Conservation (phyloP, 1,140 invertebrate species). For the Lordiphosa clarofinis region DNA sequence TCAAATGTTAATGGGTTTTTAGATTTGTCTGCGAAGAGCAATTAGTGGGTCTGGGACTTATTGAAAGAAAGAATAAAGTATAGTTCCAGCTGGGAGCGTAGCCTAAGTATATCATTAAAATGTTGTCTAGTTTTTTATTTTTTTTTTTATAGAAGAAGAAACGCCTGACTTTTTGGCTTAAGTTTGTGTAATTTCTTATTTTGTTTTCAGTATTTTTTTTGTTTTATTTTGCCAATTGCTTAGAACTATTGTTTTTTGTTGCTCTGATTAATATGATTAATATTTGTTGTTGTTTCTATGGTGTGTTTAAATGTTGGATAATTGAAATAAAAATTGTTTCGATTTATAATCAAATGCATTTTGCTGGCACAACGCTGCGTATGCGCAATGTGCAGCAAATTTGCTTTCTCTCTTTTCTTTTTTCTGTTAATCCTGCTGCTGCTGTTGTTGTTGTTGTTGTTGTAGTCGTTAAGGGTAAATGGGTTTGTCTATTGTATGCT, state of each 20-base stretch:
- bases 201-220: slow-evolving; percentile 16
- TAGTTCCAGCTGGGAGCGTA: slow-evolving; percentile 1
- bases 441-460: slow-evolving; percentile 17
- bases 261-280: slow-evolving; percentile 60
- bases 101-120: slow-evolving; percentile 32
- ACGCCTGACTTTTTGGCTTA: too few species aligned
- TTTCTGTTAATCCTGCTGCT: slow-evolving; percentile 33
- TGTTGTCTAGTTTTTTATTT: slow-evolving; percentile 14
- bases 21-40: too few species aligned
- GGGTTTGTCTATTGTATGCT: slow-evolving; percentile 47
- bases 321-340: slow-evolving; percentile 75
- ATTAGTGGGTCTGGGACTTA: too few species aligned
- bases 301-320: slow-evolving; percentile 51
- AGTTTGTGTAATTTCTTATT: slow-evolving; percentile 3
- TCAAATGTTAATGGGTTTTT: too few species aligned
- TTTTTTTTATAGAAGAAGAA: slow-evolving; percentile 17
- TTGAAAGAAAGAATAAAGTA: too few species aligned
- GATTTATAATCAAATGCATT: slow-evolving; percentile 25
- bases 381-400: slow-evolving; percentile 18
- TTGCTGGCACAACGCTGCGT: slow-evolving; percentile 18
- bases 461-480: slow-evolving; percentile 16
- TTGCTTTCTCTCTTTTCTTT: slow-evolving; percentile 53
- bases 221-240: slow-evolving; percentile 57
- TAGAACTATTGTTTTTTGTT: slow-evolving; percentile 59
- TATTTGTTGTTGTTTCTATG: slow-evolving; percentile 60